phyloP scores from a whole-genome alignment of 2,113 vertebrate species.

The Apteryx owenii region DNA sequence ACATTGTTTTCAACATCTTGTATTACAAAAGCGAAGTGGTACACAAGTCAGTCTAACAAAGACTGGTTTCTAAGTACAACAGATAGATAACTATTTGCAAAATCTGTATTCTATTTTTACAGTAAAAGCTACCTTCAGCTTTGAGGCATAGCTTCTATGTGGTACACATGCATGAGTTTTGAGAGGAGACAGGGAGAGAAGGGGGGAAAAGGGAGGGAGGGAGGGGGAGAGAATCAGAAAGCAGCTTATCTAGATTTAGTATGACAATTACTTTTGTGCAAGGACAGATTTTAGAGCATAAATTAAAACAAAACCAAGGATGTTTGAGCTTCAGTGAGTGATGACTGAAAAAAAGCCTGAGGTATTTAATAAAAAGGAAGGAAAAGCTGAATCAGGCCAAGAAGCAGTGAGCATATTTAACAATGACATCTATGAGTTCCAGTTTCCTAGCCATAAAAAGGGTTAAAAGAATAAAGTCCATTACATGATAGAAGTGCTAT shows the following conservation, averaged over 20 bases:
- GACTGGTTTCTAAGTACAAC: not conserved
- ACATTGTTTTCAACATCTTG: not conserved
- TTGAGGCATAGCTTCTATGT: not conserved
- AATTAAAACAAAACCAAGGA: not conserved
- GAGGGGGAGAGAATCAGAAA: not conserved
- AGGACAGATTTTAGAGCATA: slow-evolving; percentile 3
- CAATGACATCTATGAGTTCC: not conserved
- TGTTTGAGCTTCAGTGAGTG: not conserved
- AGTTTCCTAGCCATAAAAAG: not conserved
- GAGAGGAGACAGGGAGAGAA: not conserved
- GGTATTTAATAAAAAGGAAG: not conserved
- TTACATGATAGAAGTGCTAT: not conserved
- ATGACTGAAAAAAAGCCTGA: not conserved
- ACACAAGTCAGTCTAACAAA: not conserved
- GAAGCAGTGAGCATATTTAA: not conserved
- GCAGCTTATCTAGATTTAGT: slow-evolving; percentile 49
- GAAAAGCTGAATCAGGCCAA: not conserved
- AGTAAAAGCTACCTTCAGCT: not conserved
- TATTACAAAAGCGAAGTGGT: not conserved
- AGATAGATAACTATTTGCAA: not conserved
- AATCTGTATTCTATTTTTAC: not conserved
- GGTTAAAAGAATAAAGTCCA: not conserved
- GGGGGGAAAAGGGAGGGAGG: not conserved
- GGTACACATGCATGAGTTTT: not conserved
- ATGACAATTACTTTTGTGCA: slow-evolving; percentile 26